Evolutionary conservation across 2,888 invertebrate species (phyloP), one percentile per base, ranked within the genome.

Genomic region (Thereva unica): DNA sequence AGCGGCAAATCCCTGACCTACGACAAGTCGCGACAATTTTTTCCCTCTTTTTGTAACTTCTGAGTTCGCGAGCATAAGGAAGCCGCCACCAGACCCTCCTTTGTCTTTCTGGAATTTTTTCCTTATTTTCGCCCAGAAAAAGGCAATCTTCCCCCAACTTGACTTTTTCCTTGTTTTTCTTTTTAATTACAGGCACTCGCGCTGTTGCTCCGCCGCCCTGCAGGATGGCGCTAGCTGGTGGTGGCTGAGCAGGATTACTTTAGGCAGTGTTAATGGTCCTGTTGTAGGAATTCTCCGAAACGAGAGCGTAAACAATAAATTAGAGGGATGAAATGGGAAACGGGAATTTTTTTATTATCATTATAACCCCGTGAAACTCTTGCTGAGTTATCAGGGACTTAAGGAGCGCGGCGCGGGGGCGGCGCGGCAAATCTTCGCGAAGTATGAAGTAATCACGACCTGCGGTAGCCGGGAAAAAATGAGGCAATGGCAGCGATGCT

Each of bases 11-110:
- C 45, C 47, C 55, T 56, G 65, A 65, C 65, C 65, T 65, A 65
- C 47, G 47, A 65, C 65, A 65, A 65, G 65, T 65, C 65, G 65
- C 55, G 65, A 65, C 65, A 65, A 56, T 65, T 65, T 65, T 56
- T 50, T 50, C 54, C 12, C 4, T 4, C 49, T 49, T 61, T 50
- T 50, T 50, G 49, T 42, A 50, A 61, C 49, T 61, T 61, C 50
- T 23, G 40, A 41, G 49, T 50, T 61, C 50, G 50, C 10, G 10
- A 37, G 42, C 40, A 49, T 23, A 44, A 50, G 34, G 40, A 50
- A 9, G 34, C 50, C 5, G 34, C 50, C 61, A 49, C 50, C 61
- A 37, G n/a, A 5, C 47, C 57, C 56, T 35, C 42, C 37, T 50
- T 50, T 50, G 50, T 50, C 50, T 50, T 34, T 45, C 35, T 35